These are phyloP conservation scores for Anastrepha ludens DNA, from an alignment of 1,140 invertebrate species.

Conservation along the genomic window DNA sequence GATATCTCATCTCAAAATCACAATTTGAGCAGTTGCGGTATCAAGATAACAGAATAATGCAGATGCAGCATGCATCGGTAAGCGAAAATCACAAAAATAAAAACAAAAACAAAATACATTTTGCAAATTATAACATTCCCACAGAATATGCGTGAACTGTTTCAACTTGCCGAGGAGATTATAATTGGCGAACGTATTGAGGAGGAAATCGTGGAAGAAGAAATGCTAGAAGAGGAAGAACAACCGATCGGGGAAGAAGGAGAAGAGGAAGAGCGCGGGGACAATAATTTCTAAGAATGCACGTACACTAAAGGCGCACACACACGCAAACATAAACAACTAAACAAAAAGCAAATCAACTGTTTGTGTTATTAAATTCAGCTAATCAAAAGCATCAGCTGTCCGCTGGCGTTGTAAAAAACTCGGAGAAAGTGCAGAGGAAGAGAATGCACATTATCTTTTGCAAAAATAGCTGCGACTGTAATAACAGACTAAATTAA, in stretches of 20 bases:
- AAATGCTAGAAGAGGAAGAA: conserved; percentile 59
- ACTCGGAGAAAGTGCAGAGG: not conserved
- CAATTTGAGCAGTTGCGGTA: conserved; percentile 70
- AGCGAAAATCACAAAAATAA: not conserved
- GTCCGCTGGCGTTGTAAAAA: not conserved
- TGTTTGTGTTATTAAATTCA: not conserved
- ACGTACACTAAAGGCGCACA: not conserved
- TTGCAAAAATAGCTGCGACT: not conserved
- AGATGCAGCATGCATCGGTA: conserved; percentile 68
- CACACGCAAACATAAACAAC: not conserved
- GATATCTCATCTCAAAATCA: conserved; percentile 66
- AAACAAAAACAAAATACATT: not conserved
- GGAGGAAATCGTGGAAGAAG: conserved; percentile 59
- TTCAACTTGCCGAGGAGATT: conserved; percentile 70
- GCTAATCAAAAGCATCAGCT: too few relatives aligned
- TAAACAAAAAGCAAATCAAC: not conserved
- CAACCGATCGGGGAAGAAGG: conserved; percentile 43
- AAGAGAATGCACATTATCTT: too few relatives aligned
- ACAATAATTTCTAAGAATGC: conserved; percentile 31
- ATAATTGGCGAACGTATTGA: conserved; percentile 66
- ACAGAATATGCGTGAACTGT: conserved; percentile 69
- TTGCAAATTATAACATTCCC: not conserved
- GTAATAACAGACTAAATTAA: not conserved
- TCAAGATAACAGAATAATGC: conserved; percentile 69
- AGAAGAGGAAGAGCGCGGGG: conserved; percentile 54